Conservation (phyloP, 2,113 vertebrate species). For the Rhizomys pruinosus region DNA sequence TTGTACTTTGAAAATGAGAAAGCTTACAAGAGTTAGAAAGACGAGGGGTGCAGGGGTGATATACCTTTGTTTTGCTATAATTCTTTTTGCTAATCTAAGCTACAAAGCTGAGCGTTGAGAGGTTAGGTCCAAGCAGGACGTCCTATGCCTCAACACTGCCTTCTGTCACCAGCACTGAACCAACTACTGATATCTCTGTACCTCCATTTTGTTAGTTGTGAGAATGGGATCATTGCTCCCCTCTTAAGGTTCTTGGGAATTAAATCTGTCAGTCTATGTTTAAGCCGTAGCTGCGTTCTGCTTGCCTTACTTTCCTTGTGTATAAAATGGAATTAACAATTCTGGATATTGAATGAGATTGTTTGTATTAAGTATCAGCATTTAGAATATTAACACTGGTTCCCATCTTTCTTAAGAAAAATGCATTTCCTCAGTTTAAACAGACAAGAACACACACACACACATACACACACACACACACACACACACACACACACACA, state of each 20-base stretch:
- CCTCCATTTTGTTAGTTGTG: conserved; percentile 27
- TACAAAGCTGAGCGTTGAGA: background rate
- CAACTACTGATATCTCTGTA: background rate
- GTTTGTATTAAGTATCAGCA: background rate
- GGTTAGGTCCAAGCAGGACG: background rate
- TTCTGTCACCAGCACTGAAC: background rate
- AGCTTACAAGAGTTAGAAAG: background rate
- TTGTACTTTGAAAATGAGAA: conserved; percentile 6
- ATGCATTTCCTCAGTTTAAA: conserved; percentile 58
- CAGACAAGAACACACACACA: background rate
- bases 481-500: no score
- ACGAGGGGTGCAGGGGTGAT: background rate
- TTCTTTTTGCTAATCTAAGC: background rate
- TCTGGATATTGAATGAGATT: conserved; percentile 13
- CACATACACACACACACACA: conserved; percentile 7
- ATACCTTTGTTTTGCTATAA: background rate
- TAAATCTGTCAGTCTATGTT: background rate
- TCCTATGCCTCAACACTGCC: no score
- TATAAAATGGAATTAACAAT: conserved; percentile 27
- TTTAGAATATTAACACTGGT: conserved; percentile 11
- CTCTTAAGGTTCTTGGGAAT: background rate
- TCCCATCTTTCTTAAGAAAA: conserved; percentile 5
- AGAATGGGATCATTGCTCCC: background rate
- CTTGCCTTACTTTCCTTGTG: background rate
- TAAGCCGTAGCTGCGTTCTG: conserved; percentile 11